phyloP scores from a whole-genome alignment of 92 coral and sea anemone species.

The Desmophyllum pertusum region DNA sequence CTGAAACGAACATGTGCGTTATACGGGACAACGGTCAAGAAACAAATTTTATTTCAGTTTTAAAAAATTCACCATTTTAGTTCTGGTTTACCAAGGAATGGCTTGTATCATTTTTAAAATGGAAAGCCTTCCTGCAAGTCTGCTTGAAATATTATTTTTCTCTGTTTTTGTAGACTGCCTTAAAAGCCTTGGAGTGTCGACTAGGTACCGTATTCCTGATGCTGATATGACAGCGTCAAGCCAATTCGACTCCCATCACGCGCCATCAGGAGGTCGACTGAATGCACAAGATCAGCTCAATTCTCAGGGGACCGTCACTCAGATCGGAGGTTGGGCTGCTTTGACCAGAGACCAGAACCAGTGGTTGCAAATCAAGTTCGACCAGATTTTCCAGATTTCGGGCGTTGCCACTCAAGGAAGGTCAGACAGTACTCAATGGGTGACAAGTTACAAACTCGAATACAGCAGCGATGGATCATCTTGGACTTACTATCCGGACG shows the following conservation, averaged over 20 bases:
- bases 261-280: constrained; percentile 64
- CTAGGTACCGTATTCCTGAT: constrained; percentile 44
- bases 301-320: constrained; percentile 24
- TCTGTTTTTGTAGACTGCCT: constrained; percentile 29
- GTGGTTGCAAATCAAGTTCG: constrained; percentile 63
- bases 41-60: too few species aligned
- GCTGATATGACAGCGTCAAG: constrained; percentile 74
- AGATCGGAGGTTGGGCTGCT: constrained; percentile 78
- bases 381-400: constrained; percentile 43
- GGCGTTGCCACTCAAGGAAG: constrained; percentile 85
- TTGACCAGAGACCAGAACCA: constrained; percentile 41
- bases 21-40: too few species aligned
- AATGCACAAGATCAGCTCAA: constrained; percentile 2
- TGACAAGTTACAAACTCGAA: constrained; percentile 64
- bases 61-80: too few species aligned
- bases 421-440: constrained; percentile 64
- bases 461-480: constrained; percentile 65
- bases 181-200: constrained; percentile 52
- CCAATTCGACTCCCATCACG: neutral
- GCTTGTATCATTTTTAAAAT: too few species aligned
- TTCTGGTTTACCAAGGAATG: too few species aligned
- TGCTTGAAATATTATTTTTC: too few species aligned
- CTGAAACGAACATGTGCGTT: too few species aligned
- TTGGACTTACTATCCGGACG: constrained; percentile 67
- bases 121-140: too few species aligned